These are phyloP conservation scores for Cryptoleucopteryx plumbea DNA, from an alignment of 2,113 vertebrate species.

Conservation along the genomic window DNA sequence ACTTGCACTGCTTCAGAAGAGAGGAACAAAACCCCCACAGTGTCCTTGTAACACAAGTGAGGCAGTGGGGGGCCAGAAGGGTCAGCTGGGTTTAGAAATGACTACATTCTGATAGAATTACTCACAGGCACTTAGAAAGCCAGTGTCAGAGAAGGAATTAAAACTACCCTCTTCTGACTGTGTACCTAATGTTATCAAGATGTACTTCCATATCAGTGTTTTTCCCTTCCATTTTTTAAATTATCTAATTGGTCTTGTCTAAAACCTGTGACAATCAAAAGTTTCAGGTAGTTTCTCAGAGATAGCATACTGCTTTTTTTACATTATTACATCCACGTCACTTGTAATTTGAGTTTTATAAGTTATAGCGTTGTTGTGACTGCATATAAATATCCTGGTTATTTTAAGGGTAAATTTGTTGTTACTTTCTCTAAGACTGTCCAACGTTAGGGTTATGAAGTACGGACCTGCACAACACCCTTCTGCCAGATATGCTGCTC, in stretches of 20 bases:
- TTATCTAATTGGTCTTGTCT: not conserved
- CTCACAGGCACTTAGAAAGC: not conserved
- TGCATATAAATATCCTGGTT: not conserved
- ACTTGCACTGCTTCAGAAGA: not conserved
- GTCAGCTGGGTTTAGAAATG: not conserved
- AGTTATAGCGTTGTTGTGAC: rapidly evolving
- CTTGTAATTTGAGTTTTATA: not conserved
- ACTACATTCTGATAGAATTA: not conserved
- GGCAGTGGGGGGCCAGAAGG: too few relatives aligned
- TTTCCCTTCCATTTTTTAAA: not conserved
- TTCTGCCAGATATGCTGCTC: not conserved
- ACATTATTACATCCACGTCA: not conserved
- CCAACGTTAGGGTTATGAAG: not conserved
- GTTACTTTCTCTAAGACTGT: not conserved
- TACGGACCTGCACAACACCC: not conserved
- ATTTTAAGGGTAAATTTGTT: not conserved
- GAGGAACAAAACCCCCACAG: rapidly evolving
- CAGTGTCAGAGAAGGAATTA: not conserved
- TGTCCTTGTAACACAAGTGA: not conserved
- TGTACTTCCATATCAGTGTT: not conserved
- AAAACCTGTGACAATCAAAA: not conserved
- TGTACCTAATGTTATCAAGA: not conserved
- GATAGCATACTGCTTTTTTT: not conserved
- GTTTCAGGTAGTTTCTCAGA: not conserved
- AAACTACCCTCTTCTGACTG: not conserved